These are phyloP conservation scores for Machimus rusticus DNA, from an alignment of 2,888 invertebrate genomes.

Conservation along the genomic window DNA sequence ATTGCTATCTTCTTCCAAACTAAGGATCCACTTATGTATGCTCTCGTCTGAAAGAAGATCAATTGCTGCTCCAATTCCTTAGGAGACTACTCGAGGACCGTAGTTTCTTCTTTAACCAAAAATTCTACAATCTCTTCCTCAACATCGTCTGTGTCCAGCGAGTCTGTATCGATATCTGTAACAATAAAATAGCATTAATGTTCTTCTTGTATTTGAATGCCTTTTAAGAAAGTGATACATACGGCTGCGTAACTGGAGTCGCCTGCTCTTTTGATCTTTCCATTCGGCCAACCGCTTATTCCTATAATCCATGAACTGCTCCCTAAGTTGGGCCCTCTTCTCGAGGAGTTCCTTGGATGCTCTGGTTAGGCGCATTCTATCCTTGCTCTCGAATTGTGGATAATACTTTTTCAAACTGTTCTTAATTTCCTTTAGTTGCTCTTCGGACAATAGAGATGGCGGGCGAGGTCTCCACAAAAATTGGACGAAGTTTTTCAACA, in stretches of 20 bases:
- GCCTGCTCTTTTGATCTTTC: constrained; percentile 77
- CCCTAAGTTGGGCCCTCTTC: constrained; percentile 86
- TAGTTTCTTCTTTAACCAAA: constrained; percentile 95
- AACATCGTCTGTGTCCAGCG: constrained; percentile 86
- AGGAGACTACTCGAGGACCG: constrained; percentile 73
- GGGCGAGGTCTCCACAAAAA: constrained; percentile 96
- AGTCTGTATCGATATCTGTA: constrained; percentile 93
- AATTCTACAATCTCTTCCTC: constrained; percentile 97
- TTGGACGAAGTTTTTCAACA: constrained; percentile 92
- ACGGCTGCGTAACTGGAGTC: constrained; percentile 88
- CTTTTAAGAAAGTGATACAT: constrained; percentile 61
- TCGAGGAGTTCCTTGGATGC: constrained; percentile 96
- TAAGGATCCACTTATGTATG: neutral
- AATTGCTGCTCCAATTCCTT: neutral
- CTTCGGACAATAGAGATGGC: constrained; percentile 79
- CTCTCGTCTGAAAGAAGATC: constrained; percentile 16
- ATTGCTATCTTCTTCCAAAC: constrained; percentile 18
- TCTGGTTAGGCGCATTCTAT: constrained; percentile 88
- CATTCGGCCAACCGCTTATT: constrained; percentile 78
- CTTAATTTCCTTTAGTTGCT: constrained; percentile 92
- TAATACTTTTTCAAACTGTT: constrained; percentile 98
- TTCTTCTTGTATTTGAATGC: neutral
- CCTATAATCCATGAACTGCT: constrained; percentile 84
- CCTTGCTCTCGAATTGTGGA: constrained; percentile 94
- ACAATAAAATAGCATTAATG: neutral